Evolutionary conservation across 2,888 invertebrate genomes (phyloP).

Genomic region (Phalera bucephala): DNA sequence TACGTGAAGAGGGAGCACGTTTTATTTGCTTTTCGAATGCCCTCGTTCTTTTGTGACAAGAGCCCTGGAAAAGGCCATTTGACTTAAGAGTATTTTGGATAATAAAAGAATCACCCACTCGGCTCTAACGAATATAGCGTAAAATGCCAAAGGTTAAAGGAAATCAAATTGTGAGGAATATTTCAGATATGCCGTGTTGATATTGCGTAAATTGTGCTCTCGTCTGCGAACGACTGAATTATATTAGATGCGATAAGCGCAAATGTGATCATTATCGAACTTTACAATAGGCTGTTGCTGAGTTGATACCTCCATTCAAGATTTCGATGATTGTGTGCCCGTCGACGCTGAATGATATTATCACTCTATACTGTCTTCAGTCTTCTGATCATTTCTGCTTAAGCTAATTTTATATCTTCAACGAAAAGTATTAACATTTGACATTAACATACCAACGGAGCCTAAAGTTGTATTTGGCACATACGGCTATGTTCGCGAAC

Average conservation of each 20-base stretch:
- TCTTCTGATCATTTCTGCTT: no score
- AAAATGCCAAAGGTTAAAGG: conserved; percentile 31
- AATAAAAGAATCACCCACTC: conserved; percentile 63
- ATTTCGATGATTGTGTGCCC: no score
- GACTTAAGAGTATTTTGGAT: conserved; percentile 62
- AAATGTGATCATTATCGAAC: conserved; percentile 19
- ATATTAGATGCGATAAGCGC: conserved; percentile 24
- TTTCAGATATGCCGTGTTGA: conserved; percentile 32
- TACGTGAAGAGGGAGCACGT: conserved; percentile 52
- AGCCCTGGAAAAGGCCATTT: conserved; percentile 52
- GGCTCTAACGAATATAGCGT: conserved; percentile 45
- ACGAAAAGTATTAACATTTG: no score
- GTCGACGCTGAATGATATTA: no score
- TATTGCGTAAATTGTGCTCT: conserved; percentile 43
- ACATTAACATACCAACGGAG: no score
- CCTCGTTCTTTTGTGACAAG: conserved; percentile 60
- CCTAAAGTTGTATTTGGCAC: no score
- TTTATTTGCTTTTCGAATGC: conserved; percentile 58
- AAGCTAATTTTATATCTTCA: no score
- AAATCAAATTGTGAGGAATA: conserved; percentile 43
- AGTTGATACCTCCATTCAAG: no score
- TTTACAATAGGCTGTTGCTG: conserved; percentile 9
- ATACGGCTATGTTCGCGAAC: no score
- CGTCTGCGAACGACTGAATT: conserved; percentile 32
- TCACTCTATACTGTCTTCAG: no score